Evolutionary conservation across 2,113 vertebrate species (phyloP), one percentile per base, ranked within the genome.

Genomic region (Passer montanus): DNA sequence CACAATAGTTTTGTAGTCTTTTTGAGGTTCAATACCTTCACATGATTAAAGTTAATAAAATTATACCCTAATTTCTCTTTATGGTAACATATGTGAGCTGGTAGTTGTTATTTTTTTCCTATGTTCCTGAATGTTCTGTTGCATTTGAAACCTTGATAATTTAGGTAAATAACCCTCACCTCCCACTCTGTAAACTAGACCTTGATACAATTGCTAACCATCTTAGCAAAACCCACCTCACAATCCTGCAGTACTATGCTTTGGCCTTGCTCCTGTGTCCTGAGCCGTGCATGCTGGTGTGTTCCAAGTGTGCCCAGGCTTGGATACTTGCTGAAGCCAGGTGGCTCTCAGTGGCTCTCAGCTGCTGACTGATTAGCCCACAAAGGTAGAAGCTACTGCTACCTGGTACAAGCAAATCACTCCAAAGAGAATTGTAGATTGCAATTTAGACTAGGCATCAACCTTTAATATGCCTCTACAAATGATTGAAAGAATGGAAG

Each of bases 221-320:
- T 11, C 11, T 53, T 27, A 49, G 41, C 50, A 70, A 79, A 84
- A 31, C 5, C 5, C 13, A 44, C 7, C 28, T 15, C n/a, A 64
- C 26, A 62, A 6, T 24, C 20, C 63, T n/a, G 30, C 31, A 69
- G n/a, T 10, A 9, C 9, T 10, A 8, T 11, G 60, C 37, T 20
- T 79, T 23, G 70, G 66, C 22, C 28, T 53, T 70, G 49, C 18
- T 52, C 39, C 27, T 1, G 11, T 3, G 2, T 12, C 39, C 26
- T 0, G 2, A n/a, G 28, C 28, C 1, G 1, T 3, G 1, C 6
- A 7, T 1, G 3, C 30, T 69, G 21, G 9, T 21, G 13, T 0
- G 1, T 14, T 84, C 35, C n/a, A 43, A 35, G 56, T 16, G 20
- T 87, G 23, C 18, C 31, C 74, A 73, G 24, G 35, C 39, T 30